These are phyloP conservation scores for Myotis vivesi DNA, from an alignment of 2,797 vertebrate species.

Conservation along the genomic window DNA sequence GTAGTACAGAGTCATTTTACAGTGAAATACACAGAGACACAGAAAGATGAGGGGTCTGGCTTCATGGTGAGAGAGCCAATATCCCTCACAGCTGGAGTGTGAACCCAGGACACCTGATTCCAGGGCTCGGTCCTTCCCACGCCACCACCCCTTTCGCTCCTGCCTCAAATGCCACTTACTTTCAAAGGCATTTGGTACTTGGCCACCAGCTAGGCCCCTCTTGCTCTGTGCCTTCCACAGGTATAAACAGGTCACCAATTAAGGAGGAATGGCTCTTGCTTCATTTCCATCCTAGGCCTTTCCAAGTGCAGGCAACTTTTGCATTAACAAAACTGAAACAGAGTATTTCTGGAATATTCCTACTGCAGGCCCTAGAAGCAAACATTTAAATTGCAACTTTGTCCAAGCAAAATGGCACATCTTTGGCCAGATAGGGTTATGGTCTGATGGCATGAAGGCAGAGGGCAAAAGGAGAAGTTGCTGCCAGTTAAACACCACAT, in stretches of 20 bases:
- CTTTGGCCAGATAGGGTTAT: background rate
- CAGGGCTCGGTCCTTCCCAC: background rate
- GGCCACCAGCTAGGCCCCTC: background rate
- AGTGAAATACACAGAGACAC: background rate
- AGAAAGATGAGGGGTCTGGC: background rate
- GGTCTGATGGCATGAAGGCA: background rate
- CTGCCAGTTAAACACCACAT: slow-evolving; percentile 8
- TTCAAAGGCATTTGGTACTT: background rate
- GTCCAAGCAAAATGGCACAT: slow-evolving; percentile 40
- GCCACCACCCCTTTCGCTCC: background rate
- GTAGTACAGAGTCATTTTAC: background rate
- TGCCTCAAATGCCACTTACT: background rate
- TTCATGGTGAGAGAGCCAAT: background rate
- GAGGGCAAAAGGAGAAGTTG: background rate
- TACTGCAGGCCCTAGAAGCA: background rate
- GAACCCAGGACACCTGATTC: background rate
- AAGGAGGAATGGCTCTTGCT: background rate
- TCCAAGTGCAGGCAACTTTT: slow-evolving; percentile 4
- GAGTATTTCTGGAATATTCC: slow-evolving; percentile 48
- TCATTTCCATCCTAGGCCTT: background rate
- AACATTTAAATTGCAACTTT: slow-evolving; percentile 51
- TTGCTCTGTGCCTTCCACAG: background rate
- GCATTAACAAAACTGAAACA: slow-evolving; percentile 31
- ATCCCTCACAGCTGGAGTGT: background rate
- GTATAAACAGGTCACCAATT: background rate